Conservation (phyloP, 2,797 vertebrate genomes). For the Tapera naevia region DNA sequence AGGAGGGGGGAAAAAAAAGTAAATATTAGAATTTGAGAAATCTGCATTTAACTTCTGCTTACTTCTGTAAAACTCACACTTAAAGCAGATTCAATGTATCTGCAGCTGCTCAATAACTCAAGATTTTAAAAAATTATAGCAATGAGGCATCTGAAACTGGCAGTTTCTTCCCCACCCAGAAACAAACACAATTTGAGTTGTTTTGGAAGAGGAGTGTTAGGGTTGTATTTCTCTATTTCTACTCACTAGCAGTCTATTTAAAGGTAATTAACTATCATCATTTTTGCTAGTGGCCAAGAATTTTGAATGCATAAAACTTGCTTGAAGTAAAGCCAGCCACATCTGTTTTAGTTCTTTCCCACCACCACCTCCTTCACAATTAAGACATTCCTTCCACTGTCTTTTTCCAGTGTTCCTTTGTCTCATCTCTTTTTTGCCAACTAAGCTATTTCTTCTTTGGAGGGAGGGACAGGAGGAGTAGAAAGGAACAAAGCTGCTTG, state of each 20-base stretch:
- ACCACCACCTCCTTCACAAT: not conserved
- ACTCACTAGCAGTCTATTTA: constrained; percentile 6
- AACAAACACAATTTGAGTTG: not conserved
- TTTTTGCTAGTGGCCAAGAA: constrained; percentile 27
- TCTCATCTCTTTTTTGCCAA: not conserved
- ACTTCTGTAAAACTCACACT: not conserved
- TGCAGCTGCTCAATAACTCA: not conserved
- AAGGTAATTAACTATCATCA: constrained; percentile 46
- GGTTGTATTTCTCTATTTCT: not conserved
- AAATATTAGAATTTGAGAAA: not conserved
- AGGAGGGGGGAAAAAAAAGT: not conserved
- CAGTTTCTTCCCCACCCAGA: not conserved
- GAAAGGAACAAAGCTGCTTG: not conserved
- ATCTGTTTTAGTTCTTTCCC: constrained; percentile 43
- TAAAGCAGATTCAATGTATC: not conserved
- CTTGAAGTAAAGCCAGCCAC: constrained; percentile 50
- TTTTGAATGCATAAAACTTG: not conserved
- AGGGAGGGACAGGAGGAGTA: not conserved
- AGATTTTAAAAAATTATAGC: not conserved
- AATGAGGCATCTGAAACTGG: not conserved
- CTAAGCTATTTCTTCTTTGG: constrained; percentile 13
- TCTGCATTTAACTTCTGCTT: not conserved
- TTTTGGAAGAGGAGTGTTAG: not conserved
- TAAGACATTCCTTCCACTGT: constrained; percentile 58
- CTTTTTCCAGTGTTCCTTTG: constrained; percentile 3